Conservation (phyloP, 2,113 vertebrate genomes). For the Cebidichthys violaceus region DNA sequence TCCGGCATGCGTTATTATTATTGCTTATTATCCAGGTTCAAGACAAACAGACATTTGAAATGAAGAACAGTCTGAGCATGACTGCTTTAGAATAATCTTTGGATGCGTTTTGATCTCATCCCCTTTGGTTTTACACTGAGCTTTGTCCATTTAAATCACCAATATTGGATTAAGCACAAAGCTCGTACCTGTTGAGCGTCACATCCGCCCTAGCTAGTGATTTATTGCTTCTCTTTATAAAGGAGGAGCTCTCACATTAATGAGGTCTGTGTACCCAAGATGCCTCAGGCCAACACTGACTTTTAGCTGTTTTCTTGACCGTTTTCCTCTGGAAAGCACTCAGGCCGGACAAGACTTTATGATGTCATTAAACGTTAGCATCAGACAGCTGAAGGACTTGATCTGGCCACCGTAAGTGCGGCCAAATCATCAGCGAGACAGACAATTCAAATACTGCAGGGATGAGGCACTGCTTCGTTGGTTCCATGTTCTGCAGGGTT, state of each 20-base stretch:
- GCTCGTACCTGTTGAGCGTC: conserved; percentile 13
- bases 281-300: conserved; percentile 65
- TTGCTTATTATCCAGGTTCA: background rate
- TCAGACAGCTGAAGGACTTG: conserved; percentile 31
- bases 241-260: conserved; percentile 47
- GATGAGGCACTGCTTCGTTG: too few species aligned
- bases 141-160: conserved; percentile 11
- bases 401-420: conserved; percentile 29
- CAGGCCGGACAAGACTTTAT: conserved; percentile 48
- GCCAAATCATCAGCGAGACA: conserved; percentile 27
- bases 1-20: background rate
- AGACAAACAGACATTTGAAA: background rate
- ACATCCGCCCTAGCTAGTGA: conserved; percentile 17
- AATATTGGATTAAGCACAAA: conserved; percentile 25
- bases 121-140: background rate
- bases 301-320: conserved; percentile 64
- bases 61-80: background rate
- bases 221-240: conserved; percentile 41
- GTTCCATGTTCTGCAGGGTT: conserved; percentile 1
- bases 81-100: background rate
- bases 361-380: conserved; percentile 53
- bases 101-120: background rate
- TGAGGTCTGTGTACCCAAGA: conserved; percentile 47
- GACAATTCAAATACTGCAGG: conserved; percentile 14
- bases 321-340: conserved; percentile 48